Base-by-base conservation (phyloP, 2,797 vertebrate species). In the Taeniopygia guttata region DNA sequence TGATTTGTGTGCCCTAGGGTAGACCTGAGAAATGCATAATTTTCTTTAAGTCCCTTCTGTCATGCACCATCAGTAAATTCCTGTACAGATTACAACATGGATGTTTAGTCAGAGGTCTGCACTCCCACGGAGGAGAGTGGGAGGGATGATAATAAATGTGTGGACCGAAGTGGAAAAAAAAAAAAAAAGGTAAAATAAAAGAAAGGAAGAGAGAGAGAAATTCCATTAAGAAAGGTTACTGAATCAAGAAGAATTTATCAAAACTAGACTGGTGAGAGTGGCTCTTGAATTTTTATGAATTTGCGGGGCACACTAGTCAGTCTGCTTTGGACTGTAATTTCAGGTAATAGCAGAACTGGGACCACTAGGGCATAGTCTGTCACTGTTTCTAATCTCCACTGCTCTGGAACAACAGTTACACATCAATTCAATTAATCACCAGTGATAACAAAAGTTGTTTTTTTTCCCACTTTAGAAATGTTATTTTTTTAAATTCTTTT, bases 1-100 rank as follows among this genome's bases (percentile, higher is more conserved):
- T 98, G 98, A 98, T 98, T 98, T 98, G 97, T 98, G 93, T 97
- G 97, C 97, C 97, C 93, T 77, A 84, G 96, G 97, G 96, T 96
- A 96, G 92, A 97, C 96, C 94, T 96, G 93, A 97, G 96, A 91
- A 96, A 97, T 84, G 89, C 94, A 96, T 97, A 96, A 97, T 98
- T 97, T 98, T 92, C 94, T 96, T 96, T 95, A 97, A 97, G 94
- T 96, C 96, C 45, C 68, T 96, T 97, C 94, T 96, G 94, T 96
- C 96, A 95, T 81, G 93, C 94, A 96, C 95, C 96, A 93, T 96
- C 26, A 49, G 94, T 95, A 96, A 97, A 95, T 96, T 97, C 95
- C 91, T 96, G 86, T 67, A 89, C 90, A 82, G n/a, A 97, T 97
- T 97, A 95, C 60, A 94, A 95, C 92, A 90, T 45, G 82, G 80